A percentile compares a stretch with the other conserved stretches of the same genome.
Evolutionary conservation across 1,140 invertebrate species (phyloP).

Genomic region (Olivierus martensii): DNA sequence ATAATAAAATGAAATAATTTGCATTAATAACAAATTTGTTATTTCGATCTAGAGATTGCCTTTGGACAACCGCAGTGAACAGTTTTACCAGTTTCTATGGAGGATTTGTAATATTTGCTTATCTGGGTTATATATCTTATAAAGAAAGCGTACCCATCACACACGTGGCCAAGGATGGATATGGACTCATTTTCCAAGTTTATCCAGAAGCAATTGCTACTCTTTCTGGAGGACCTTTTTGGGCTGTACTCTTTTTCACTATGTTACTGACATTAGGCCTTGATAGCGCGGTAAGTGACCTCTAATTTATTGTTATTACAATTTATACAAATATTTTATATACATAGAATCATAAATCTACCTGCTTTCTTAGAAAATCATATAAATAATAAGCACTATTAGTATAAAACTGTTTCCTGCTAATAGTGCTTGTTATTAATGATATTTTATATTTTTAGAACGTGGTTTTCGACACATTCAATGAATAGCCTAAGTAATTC

Average conservation of each 20-base stretch:
- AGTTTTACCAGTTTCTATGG: constrained; percentile 81
- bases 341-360: no score
- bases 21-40: no score
- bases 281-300: constrained; percentile 73
- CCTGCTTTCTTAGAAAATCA: no score
- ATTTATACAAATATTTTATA: no score
- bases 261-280: constrained; percentile 89
- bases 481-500: no score
- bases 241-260: constrained; percentile 79
- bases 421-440: no score
- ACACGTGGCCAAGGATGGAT: constrained; percentile 71
- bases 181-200: constrained; percentile 73
- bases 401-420: no score
- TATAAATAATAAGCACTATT: no score
- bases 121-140: constrained; percentile 79
- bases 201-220: constrained; percentile 82
- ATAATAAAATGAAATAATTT: no score
- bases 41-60: constrained; percentile 26
- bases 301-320: no score
- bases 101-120: constrained; percentile 87
- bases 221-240: constrained; percentile 72
- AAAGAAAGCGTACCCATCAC: constrained; percentile 65
- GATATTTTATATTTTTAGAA: no score
- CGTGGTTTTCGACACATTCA: no score
- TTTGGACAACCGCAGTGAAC: constrained; percentile 49